These are phyloP conservation scores for Hiodon alosoides DNA, from an alignment of 2,113 vertebrate species.

Conservation along the genomic window DNA sequence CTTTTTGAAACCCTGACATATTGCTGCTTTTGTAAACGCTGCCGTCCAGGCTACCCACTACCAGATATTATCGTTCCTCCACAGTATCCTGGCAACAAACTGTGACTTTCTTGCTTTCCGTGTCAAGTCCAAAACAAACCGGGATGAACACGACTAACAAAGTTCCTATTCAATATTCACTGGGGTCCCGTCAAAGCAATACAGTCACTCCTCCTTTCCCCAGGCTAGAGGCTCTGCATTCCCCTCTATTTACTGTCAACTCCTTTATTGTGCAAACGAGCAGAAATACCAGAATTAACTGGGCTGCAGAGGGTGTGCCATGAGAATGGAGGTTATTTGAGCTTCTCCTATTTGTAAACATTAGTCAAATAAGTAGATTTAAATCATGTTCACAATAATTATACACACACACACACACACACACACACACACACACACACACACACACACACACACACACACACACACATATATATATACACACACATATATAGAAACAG, in stretches of 20 bases:
- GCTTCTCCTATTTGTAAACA: background rate
- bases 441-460: background rate
- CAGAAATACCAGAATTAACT: background rate
- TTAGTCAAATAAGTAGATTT: background rate
- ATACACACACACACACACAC: background rate
- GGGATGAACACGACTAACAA: slow-evolving; percentile 36
- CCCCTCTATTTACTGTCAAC: slow-evolving; percentile 26
- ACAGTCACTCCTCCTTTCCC: slow-evolving; percentile 6
- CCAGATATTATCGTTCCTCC: slow-evolving; percentile 23
- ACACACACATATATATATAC: background rate
- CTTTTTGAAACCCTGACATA: slow-evolving; percentile 50
- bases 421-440: background rate
- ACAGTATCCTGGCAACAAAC: slow-evolving; percentile 45
- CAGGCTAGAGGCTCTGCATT: slow-evolving; percentile 23
- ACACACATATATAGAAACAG: background rate
- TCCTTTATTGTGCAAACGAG: slow-evolving; percentile 32
- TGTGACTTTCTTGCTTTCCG: slow-evolving; percentile 45
- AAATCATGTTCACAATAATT: background rate
- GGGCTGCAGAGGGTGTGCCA: background rate
- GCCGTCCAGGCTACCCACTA: slow-evolving; percentile 24
- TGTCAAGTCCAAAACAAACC: slow-evolving; percentile 49
- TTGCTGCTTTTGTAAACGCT: slow-evolving; percentile 31
- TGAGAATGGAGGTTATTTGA: background rate
- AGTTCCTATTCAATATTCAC: slow-evolving; percentile 31
- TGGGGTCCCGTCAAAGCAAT: slow-evolving; percentile 21